Evolutionary conservation across 2,888 invertebrate genomes (phyloP), one percentile per base, ranked within the genome.

Genomic region (Leptopilina drosophilae): DNA sequence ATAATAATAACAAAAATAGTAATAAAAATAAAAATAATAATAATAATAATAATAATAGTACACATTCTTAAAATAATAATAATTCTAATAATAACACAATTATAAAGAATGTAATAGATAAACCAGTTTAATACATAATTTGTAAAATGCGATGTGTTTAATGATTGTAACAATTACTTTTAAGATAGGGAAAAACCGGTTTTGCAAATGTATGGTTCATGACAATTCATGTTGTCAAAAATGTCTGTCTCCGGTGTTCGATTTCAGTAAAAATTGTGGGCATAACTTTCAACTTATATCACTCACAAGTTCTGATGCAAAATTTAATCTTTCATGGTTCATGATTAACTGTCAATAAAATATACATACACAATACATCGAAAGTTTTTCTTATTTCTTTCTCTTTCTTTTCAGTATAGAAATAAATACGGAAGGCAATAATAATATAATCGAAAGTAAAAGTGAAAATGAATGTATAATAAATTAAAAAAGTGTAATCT

Each of bases 221-320:
- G 62, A 62, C 62, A 62, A 62, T 62, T 62, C 62, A 20, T 9
- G 20, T 62, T 62, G 62, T 62, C 62, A 62, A 62, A 62, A 62
- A 33, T 62, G 62, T 62, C 62, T 20, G 15, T 62, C n/a, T 59
- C 20, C 11, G 49, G 62, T 62, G 20, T 62, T 20, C 8, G 8
- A 20, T 62, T 62, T 62, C 62, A 62, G 20, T 33, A 62, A 62
- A 62, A 62, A 62, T 62, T 62, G 62, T 8, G 62, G 20, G 62
- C 62, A 62, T 62, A 62, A 9, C 20, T 62, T 62, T 62, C 62
- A 62, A 9, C 62, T 62, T 62, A 62, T 15, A 62, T 62, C 62
- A 62, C 20, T 62, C 20, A 8, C 15, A 8, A 9, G 7, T 8
- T 9, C 62, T 62, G 20, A 9, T 49, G 20, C 62, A 62, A 15